phyloP scores from a whole-genome alignment of 2,888 invertebrate species.

The Trissoscelio sp. region DNA sequence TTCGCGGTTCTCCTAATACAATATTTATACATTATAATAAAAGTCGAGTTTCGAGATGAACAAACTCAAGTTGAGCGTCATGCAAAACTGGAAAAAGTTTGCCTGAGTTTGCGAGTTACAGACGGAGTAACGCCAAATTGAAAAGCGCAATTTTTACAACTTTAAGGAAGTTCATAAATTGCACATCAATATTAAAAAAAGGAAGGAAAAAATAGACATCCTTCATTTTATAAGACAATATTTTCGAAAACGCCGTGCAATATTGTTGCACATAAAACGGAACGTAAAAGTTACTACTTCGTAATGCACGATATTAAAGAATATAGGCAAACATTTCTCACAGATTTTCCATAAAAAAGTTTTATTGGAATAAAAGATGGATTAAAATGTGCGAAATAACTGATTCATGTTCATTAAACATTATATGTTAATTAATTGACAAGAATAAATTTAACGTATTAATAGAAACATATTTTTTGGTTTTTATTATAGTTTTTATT shows the following conservation, averaged over 20 bases:
- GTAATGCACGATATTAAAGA: constrained; percentile 2
- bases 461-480: too few relatives aligned
- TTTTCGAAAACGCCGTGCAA: constrained; percentile 1
- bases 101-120: not conserved
- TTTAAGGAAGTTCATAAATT: constrained; percentile 16
- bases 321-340: not conserved
- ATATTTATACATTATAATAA: constrained; percentile 13
- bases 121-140: not conserved
- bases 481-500: too few relatives aligned
- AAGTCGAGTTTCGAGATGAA: not conserved
- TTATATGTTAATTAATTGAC: too few relatives aligned
- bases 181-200: constrained; percentile 13
- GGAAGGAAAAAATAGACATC: constrained; percentile 5
- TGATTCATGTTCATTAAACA: too few relatives aligned
- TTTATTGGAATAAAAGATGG: not conserved
- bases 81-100: constrained; percentile 16
- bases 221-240: constrained; percentile 19
- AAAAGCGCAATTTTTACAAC: constrained; percentile 17
- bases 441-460: too few relatives aligned
- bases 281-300: not conserved
- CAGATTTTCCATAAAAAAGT: not conserved
- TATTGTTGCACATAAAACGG: not conserved
- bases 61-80: not conserved
- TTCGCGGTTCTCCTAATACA: not conserved
- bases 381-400: too few relatives aligned